A percentile compares a stretch with the other conserved stretches of the same genome.
These are phyloP conservation scores for Austrofundulus limnaeus DNA, from an alignment of 2,113 vertebrate species.

Conservation along the genomic window DNA sequence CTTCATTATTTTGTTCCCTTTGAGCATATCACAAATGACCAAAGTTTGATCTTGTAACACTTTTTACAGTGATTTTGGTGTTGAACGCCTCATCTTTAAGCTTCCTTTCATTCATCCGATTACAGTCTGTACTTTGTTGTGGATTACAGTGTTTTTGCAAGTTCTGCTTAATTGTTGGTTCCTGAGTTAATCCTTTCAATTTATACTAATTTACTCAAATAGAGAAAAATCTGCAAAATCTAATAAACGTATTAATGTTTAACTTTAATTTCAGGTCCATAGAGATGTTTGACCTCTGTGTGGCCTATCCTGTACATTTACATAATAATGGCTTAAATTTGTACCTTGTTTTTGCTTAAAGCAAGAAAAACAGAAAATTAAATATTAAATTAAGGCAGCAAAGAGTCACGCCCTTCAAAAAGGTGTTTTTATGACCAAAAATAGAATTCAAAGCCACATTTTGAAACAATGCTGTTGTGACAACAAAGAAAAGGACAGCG, in stretches of 20 bases:
- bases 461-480: slow-evolving; percentile 28
- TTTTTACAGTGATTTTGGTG: too few species aligned
- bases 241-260: not conserved
- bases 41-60: too few species aligned
- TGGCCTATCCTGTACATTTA: slow-evolving; percentile 1
- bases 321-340: slow-evolving; percentile 1
- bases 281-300: not conserved
- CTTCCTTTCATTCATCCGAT: too few species aligned
- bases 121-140: not conserved
- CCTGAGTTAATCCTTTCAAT: too few species aligned
- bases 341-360: not conserved
- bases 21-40: too few species aligned
- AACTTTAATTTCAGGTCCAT: not conserved
- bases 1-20: too few species aligned
- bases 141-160: too few species aligned
- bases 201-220: too few species aligned
- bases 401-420: slow-evolving; percentile 8
- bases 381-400: slow-evolving; percentile 3
- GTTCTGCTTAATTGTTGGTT: too few species aligned
- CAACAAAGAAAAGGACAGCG: slow-evolving; percentile 59
- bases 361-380: not conserved
- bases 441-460: slow-evolving; percentile 7
- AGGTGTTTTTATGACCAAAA: slow-evolving; percentile 6
- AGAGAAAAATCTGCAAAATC: too few species aligned
- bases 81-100: too few species aligned